Evolutionary conservation across 2,888 invertebrate genomes (phyloP).

Genomic region (Marasmarcha lunaedactyla): DNA sequence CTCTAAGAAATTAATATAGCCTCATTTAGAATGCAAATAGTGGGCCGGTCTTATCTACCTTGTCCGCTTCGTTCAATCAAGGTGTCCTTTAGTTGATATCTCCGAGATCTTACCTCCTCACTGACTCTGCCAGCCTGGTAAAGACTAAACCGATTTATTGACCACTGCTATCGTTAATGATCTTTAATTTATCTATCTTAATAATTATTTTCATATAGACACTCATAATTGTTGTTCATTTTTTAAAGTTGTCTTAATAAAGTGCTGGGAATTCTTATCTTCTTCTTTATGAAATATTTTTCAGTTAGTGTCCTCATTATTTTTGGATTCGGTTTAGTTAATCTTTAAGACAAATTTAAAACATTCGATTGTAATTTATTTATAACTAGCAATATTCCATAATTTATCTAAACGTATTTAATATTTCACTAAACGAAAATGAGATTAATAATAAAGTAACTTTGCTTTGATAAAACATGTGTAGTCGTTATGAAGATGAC

Average conservation of each 20-base stretch:
- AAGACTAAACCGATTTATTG: conserved; percentile 40
- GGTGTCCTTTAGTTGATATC: conserved; percentile 59
- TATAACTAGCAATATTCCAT: too few species aligned
- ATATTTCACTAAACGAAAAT: too few species aligned
- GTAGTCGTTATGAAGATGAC: too few species aligned
- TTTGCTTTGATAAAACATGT: too few species aligned
- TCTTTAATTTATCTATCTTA: conserved; percentile 36
- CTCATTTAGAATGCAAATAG: conserved; percentile 67
- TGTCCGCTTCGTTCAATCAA: conserved; percentile 66
- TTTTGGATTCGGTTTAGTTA: background rate
- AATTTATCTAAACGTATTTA: too few species aligned
- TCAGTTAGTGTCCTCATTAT: background rate
- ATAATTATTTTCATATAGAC: conserved; percentile 5
- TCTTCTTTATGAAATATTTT: background rate
- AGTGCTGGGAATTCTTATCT: conserved; percentile 1
- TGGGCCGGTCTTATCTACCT: conserved; percentile 44
- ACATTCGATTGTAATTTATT: too few species aligned
- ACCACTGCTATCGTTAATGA: conserved; percentile 38
- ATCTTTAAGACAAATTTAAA: too few species aligned
- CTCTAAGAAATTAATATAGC: conserved; percentile 52
- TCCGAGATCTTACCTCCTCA: conserved; percentile 40
- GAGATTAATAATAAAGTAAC: too few species aligned
- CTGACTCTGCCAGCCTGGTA: conserved; percentile 44
- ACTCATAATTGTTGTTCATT: background rate
- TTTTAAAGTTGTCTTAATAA: background rate